A percentile compares a stretch with the other conserved stretches of the same genome.
These are phyloP conservation scores for Blennius ocellaris DNA, from an alignment of 2,113 vertebrate species.

Conservation along the genomic window DNA sequence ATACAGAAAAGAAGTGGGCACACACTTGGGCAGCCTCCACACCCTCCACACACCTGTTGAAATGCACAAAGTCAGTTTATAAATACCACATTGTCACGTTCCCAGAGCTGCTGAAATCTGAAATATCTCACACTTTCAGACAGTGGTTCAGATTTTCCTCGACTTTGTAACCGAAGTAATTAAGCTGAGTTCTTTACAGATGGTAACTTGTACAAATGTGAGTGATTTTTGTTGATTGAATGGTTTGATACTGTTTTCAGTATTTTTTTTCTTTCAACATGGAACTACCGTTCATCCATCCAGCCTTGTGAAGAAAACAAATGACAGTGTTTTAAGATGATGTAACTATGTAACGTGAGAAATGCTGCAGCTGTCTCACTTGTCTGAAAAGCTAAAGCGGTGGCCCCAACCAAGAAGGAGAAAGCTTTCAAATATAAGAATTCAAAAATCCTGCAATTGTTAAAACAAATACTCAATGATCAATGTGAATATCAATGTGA, in stretches of 20 bases:
- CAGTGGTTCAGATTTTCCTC: too few relatives aligned
- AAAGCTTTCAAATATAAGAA: neutral
- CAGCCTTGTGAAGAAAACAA: slow-evolving; percentile 3
- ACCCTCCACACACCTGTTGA: too few relatives aligned
- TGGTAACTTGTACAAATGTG: neutral
- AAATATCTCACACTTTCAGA: too few relatives aligned
- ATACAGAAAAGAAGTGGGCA: neutral
- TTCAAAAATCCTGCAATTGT: neutral
- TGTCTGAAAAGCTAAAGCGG: neutral
- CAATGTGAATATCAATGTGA: too few relatives aligned
- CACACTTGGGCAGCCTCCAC: too few relatives aligned
- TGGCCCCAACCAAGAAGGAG: neutral
- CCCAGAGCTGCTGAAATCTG: too few relatives aligned
- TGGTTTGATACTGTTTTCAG: neutral
- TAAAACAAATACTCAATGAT: neutral
- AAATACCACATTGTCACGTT: too few relatives aligned
- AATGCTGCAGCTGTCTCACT: slow-evolving; percentile 19
- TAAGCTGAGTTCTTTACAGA: neutral
- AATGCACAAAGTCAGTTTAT: too few relatives aligned
- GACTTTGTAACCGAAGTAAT: too few relatives aligned
- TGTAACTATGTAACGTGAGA: neutral
- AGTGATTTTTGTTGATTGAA: neutral
- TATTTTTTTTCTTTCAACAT: neutral
- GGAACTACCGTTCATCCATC: neutral
- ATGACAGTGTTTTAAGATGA: slow-evolving; percentile 17